These are phyloP conservation scores for Aphelinus certus DNA, from an alignment of 1,140 invertebrate genomes.

Conservation along the genomic window DNA sequence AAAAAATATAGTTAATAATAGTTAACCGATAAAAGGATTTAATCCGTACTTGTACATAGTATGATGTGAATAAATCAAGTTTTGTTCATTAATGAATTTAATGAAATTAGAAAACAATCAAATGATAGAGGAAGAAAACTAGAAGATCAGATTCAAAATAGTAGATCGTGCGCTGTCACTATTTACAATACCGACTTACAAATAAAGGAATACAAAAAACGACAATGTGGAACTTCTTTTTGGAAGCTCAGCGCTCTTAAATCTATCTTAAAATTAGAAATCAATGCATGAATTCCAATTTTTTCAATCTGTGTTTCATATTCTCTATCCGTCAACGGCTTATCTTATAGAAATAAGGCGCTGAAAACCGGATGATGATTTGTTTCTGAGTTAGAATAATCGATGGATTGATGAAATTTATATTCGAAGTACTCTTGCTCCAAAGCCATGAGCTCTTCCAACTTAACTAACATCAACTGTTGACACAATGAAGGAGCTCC, in stretches of 20 bases:
- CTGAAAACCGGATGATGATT: background rate
- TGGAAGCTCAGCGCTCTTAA: constrained; percentile 34
- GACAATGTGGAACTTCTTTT: constrained; percentile 32
- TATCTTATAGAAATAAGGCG: background rate
- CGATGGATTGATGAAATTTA: constrained; percentile 6
- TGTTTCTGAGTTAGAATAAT: constrained; percentile 19
- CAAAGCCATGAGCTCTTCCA: constrained; percentile 25
- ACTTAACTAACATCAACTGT: constrained; percentile 35
- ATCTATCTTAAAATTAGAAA: constrained; percentile 32
- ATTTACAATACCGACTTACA: constrained; percentile 33
- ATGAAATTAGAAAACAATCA: no score
- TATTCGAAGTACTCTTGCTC: background rate
- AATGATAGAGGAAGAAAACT: no score
- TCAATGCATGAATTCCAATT: constrained; percentile 19
- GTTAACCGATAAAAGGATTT: no score
- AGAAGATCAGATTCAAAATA: background rate
- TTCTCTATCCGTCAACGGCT: background rate
- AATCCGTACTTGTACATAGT: no score
- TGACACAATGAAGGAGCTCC: background rate
- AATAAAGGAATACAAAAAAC: constrained; percentile 39
- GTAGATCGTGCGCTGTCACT: constrained; percentile 30
- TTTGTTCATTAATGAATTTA: no score
- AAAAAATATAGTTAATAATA: no score
- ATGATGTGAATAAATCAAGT: no score
- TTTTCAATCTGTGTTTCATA: constrained; percentile 8